Percentiles rank a stretch among this genome's conserved stretches.
Conservation (phyloP, 2,113 vertebrate genomes). For the Osmerus eperlanus region DNA sequence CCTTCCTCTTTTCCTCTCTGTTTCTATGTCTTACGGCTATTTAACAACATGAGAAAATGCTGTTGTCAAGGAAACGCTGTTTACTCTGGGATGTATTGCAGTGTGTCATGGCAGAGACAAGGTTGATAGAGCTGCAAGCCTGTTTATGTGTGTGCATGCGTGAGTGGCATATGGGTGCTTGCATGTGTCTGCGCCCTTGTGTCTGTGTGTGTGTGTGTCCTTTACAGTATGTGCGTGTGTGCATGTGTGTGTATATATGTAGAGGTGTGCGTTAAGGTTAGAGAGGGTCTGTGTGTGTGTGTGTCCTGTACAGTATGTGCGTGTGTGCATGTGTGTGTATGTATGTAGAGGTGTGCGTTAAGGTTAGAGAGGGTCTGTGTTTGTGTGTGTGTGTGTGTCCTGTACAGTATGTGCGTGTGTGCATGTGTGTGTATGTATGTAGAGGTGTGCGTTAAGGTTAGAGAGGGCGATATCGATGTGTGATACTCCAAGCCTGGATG, state of each 20-base stretch:
- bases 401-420: constrained; percentile 4
- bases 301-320: background rate
- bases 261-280: background rate
- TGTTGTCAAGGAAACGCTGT: constrained; percentile 10
- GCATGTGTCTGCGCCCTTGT: background rate
- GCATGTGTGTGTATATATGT: constrained; percentile 22
- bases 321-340: constrained; percentile 23
- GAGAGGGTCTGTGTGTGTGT: background rate
- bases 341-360: constrained; percentile 2
- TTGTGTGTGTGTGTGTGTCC: constrained; percentile 7
- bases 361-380: background rate
- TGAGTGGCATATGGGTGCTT: background rate
- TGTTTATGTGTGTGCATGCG: constrained; percentile 1
- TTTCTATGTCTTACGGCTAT: background rate
- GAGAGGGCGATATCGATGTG: constrained; percentile 48
- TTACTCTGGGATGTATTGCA: constrained; percentile 6
- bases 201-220: background rate
- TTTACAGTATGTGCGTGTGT: constrained; percentile 3
- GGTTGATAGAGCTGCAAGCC: background rate
- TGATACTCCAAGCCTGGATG: constrained; percentile 48
- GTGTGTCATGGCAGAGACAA: background rate
- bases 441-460: constrained; percentile 39
- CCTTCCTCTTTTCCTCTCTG: constrained; percentile 8
- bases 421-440: constrained; percentile 22
- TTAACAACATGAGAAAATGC: constrained; percentile 8